Percentiles rank a stretch among this genome's conserved stretches.
Conservation (phyloP, 2,888 invertebrate species). For the Andricus quercusramuli region DNA sequence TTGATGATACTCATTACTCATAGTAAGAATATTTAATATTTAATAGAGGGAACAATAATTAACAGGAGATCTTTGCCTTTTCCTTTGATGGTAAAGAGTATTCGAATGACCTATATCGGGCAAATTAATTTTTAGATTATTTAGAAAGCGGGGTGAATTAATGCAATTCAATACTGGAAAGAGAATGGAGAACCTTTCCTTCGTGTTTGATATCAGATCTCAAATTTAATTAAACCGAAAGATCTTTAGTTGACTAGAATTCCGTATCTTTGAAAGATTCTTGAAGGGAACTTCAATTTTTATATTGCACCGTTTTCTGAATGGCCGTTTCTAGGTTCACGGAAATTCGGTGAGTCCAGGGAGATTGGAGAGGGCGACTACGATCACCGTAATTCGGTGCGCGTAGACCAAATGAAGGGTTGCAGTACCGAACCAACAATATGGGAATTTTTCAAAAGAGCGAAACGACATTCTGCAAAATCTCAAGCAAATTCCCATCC, state of each 20-base stretch:
- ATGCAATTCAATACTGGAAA: neutral
- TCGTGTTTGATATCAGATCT: too few relatives aligned
- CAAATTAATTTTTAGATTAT: neutral
- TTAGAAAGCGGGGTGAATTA: neutral
- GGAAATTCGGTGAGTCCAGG: too few relatives aligned
- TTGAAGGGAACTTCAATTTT: neutral
- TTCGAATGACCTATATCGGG: neutral
- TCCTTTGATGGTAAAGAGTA: neutral
- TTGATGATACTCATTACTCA: too few relatives aligned
- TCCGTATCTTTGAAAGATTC: neutral
- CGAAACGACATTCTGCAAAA: too few relatives aligned
- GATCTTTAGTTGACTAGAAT: neutral
- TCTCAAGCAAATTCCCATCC: too few relatives aligned
- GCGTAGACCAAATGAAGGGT: too few relatives aligned
- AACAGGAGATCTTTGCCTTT: neutral
- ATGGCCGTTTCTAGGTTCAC: too few relatives aligned
- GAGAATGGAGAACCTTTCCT: neutral
- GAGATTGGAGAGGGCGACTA: too few relatives aligned
- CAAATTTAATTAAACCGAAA: constrained; percentile 1
- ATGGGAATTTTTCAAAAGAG: too few relatives aligned
- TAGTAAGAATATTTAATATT: neutral
- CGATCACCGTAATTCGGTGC: too few relatives aligned
- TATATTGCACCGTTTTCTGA: too few relatives aligned
- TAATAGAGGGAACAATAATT: neutral
- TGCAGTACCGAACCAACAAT: too few relatives aligned